Conservation (phyloP, 2,888 invertebrate genomes). For the Leptinotarsa tumamoca region DNA sequence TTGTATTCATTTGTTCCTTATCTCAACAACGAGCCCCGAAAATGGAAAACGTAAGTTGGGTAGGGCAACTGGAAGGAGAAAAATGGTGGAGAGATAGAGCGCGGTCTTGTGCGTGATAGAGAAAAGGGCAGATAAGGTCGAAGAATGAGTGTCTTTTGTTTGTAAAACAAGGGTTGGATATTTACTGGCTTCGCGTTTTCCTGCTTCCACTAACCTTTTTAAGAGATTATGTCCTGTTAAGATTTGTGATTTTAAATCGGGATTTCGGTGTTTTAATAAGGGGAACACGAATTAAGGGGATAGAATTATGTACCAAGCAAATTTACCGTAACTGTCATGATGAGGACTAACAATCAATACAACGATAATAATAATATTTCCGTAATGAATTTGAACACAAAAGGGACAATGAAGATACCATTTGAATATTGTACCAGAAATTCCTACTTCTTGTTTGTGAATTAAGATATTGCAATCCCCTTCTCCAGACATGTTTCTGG, state of each 20-base stretch:
- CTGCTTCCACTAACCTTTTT: slow-evolving; percentile 43
- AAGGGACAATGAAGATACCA: too few species aligned
- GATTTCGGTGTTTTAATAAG: slow-evolving; percentile 36
- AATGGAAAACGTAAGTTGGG: slow-evolving; percentile 38
- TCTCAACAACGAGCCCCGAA: slow-evolving; percentile 24
- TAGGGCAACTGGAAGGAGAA: slow-evolving; percentile 29
- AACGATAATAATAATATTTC: too few species aligned
- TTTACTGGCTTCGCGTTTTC: slow-evolving; percentile 52
- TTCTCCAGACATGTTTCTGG: too few species aligned
- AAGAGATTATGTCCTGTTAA: slow-evolving; percentile 45
- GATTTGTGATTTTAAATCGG: slow-evolving; percentile 42
- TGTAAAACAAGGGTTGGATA: slow-evolving; percentile 55
- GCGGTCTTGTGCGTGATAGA: slow-evolving; percentile 47
- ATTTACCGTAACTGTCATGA: too few species aligned
- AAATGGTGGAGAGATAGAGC: slow-evolving; percentile 41
- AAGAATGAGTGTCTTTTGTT: slow-evolving; percentile 57
- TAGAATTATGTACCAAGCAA: background rate
- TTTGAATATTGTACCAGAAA: too few species aligned
- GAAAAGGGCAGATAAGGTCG: slow-evolving; percentile 57
- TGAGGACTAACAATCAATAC: too few species aligned
- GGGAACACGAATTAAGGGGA: slow-evolving; percentile 3
- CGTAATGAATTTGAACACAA: too few species aligned
- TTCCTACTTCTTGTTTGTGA: too few species aligned
- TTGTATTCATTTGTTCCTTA: slow-evolving; percentile 26
- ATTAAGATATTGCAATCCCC: too few species aligned